Conservation (phyloP, 2,113 vertebrate genomes). For the Misgurnus anguillicaudatus region DNA sequence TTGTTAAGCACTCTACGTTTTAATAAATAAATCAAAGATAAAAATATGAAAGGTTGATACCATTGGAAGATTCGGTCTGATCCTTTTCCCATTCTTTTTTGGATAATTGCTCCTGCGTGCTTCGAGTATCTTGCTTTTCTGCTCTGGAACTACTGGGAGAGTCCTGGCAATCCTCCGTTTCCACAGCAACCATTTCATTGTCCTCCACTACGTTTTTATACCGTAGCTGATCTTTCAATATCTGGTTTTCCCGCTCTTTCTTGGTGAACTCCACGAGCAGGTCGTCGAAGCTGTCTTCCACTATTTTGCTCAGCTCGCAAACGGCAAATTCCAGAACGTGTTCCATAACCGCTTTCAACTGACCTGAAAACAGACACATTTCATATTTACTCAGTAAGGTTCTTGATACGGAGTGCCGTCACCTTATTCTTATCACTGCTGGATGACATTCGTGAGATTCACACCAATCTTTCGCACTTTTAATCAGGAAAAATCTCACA, state of each 20-base stretch:
- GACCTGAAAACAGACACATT: slow-evolving; percentile 63
- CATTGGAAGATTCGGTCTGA: slow-evolving; percentile 7
- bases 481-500: neutral
- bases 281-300: slow-evolving; percentile 77
- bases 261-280: slow-evolving; percentile 75
- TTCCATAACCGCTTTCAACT: slow-evolving; percentile 76
- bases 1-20: too few relatives aligned
- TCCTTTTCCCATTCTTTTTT: slow-evolving; percentile 35
- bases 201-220: slow-evolving; percentile 4
- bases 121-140: slow-evolving; percentile 43
- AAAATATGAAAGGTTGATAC: slow-evolving; percentile 22
- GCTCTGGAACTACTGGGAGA: slow-evolving; percentile 65
- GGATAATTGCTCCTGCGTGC: slow-evolving; percentile 24
- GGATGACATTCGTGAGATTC: neutral
- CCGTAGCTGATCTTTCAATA: slow-evolving; percentile 62
- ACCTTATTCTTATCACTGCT: neutral
- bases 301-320: slow-evolving; percentile 74
- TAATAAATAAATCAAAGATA: too few relatives aligned
- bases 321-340: slow-evolving; percentile 73
- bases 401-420: neutral
- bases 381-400: neutral
- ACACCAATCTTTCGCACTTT: neutral
- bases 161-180: slow-evolving; percentile 43
- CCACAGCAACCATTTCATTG: neutral
- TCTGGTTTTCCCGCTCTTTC: slow-evolving; percentile 70